Base-by-base conservation (phyloP, 2,113 vertebrate genomes). In the Piaya cayana region DNA sequence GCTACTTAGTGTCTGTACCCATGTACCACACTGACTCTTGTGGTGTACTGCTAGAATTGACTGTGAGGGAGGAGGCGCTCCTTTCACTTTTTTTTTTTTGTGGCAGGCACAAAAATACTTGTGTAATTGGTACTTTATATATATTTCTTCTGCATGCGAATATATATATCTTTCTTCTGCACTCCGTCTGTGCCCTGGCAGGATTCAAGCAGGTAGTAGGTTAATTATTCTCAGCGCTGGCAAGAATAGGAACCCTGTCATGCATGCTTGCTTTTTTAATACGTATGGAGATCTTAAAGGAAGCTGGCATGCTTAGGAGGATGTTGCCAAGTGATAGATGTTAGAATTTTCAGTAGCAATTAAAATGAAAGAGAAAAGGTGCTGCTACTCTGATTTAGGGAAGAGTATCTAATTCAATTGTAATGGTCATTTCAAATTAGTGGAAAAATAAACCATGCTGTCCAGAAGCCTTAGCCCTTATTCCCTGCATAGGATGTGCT, bases 51-150 rank as follows among this genome's bases (percentile, higher is more conserved):
- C 59, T 91, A 15, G 68, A 72, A 47, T 18, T 91, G 62, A 36
- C 53, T 58, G 45, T 60, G 42, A 67, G 37, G 42, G 75, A 90
- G 75, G 87, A 91, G 59, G 39, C 76, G 32, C 49, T 91, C 74
- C 60, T 86, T 96, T 63, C 43, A 36, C 49, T 84, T 68, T 43
- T 43, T 43, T 43, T 43, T 90, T 84, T 85, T 84, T 36, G 13
- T 92, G 69, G 60, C 91, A 94, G 83, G 81, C 74, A 56, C 88
- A 92, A 93, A 96, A 96, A 93, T 93, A 93, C 74, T 93, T 83
- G 64, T 81, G 72, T 59, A n/a, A 36, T 95, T 85, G 20, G 50
- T 86, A 84, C 74, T 96, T 93, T 93, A 92, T 89, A 70, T 94
- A 75, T 93, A 80, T 45, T 83, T 32, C 50, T 93, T 47, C 56